A percentile compares a stretch with the other conserved stretches of the same genome.
phyloP scores from a whole-genome alignment of 2,113 vertebrate genomes.

The Puntigrus tetrazona region DNA sequence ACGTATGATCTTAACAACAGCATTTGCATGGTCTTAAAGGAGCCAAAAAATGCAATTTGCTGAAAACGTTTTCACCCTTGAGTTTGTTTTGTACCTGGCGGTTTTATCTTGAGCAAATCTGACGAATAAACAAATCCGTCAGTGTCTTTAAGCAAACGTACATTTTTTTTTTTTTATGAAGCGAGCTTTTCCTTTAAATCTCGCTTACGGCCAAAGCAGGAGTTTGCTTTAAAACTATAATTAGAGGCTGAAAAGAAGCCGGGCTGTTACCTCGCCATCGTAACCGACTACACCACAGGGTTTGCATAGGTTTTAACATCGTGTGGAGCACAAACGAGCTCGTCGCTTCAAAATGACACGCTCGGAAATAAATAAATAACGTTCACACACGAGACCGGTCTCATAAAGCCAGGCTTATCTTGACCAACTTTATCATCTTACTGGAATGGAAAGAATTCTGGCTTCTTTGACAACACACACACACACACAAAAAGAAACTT shows the following conservation, averaged over 20 bases:
- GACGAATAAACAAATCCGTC: background rate
- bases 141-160: background rate
- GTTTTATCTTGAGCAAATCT: no score
- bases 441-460: background rate
- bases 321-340: background rate
- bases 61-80: no score
- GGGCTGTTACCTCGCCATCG: background rate
- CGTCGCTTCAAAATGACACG: background rate
- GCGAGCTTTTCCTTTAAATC: background rate
- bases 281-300: background rate
- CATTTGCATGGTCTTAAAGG: no score
- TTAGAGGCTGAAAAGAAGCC: background rate
- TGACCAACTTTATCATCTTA: background rate
- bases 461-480: background rate
- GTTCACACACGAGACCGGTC: background rate
- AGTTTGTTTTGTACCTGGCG: no score
- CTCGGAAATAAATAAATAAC: background rate
- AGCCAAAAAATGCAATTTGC: no score
- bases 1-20: no score
- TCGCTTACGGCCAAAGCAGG: background rate
- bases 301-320: background rate
- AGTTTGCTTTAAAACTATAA: background rate
- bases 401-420: background rate
- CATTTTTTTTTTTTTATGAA: background rate
- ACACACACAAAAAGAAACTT: background rate